phyloP scores from a whole-genome alignment of 2,888 invertebrate genomes.

The Smittia aterrima region DNA sequence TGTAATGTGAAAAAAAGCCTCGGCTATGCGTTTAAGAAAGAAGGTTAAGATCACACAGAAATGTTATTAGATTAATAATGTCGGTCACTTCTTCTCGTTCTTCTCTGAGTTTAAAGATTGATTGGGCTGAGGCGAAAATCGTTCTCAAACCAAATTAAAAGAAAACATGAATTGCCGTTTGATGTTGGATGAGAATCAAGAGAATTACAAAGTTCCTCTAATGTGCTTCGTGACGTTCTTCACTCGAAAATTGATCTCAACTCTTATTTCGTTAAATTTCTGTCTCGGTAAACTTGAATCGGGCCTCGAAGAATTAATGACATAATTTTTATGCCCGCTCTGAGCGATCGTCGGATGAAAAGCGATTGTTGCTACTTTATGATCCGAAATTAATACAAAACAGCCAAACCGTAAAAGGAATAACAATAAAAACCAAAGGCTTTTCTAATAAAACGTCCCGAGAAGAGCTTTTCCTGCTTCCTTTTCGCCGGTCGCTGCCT shows the following conservation, averaged over 20 bases:
- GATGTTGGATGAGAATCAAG: background rate
- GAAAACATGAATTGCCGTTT: constrained; percentile 1
- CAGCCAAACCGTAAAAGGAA: background rate
- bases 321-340: constrained; percentile 18
- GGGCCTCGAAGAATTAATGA: background rate
- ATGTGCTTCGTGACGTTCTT: constrained; percentile 9
- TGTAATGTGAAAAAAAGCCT: constrained; percentile 9
- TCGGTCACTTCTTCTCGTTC: constrained; percentile 9
- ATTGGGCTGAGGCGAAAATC: constrained; percentile 12
- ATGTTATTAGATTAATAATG: constrained; percentile 28
- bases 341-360: background rate
- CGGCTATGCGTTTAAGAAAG: background rate
- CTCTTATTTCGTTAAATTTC: background rate
- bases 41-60: constrained; percentile 1
- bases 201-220: constrained; percentile 4
- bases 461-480: constrained; percentile 4
- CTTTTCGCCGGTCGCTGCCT: background rate
- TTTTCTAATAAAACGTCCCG: constrained; percentile 14
- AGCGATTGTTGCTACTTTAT: constrained; percentile 29
- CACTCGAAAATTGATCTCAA: background rate
- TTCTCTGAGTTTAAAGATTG: background rate
- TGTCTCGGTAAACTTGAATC: background rate
- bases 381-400: constrained; percentile 31
- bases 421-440: constrained; percentile 35
- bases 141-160: background rate